Percentiles rank a stretch among this genome's conserved stretches.
Evolutionary conservation across 2,888 invertebrate genomes (phyloP).

Genomic region (Nematopogon swammerdamellus): DNA sequence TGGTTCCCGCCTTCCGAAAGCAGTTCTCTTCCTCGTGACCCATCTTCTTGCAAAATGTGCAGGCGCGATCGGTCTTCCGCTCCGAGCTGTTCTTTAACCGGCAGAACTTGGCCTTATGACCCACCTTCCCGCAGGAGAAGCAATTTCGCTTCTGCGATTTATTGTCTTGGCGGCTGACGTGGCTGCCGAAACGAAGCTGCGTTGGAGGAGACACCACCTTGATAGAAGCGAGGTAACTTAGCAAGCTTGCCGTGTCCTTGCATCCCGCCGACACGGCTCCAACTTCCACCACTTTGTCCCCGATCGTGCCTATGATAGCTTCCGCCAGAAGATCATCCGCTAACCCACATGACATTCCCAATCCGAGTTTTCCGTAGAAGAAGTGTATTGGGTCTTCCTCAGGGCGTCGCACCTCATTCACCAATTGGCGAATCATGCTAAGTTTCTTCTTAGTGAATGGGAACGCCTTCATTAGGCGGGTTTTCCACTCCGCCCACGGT

Average conservation of each 20-base stretch:
- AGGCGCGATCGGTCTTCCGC: neutral
- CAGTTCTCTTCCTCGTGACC: constrained; percentile 7
- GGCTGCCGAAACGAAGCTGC: too few species aligned
- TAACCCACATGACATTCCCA: constrained; percentile 9
- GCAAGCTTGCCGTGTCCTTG: constrained; percentile 1
- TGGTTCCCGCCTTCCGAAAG: constrained; percentile 4
- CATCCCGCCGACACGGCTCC: constrained; percentile 6
- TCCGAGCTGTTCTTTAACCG: neutral
- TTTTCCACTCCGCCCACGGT: constrained; percentile 10
- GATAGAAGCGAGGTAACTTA: neutral
- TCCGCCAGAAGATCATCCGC: constrained; percentile 5
- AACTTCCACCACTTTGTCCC: constrained; percentile 5
- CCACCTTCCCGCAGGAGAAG: constrained; percentile 6
- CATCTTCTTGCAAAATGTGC: neutral
- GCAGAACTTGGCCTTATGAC: constrained; percentile 7
- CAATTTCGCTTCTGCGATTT: neutral
- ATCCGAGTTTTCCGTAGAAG: constrained; percentile 9
- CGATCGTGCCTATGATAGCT: constrained; percentile 5
- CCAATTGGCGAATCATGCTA: constrained; percentile 7
- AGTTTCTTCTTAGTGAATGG: constrained; percentile 10
- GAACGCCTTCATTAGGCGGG: constrained; percentile 7
- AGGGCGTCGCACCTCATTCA: constrained; percentile 5
- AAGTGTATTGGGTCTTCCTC: constrained; percentile 10
- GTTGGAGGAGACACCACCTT: too few species aligned
- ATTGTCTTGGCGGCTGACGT: too few species aligned